Evolutionary conservation across 2,888 invertebrate species (phyloP).

Genomic region (Sabatieria punctata): DNA sequence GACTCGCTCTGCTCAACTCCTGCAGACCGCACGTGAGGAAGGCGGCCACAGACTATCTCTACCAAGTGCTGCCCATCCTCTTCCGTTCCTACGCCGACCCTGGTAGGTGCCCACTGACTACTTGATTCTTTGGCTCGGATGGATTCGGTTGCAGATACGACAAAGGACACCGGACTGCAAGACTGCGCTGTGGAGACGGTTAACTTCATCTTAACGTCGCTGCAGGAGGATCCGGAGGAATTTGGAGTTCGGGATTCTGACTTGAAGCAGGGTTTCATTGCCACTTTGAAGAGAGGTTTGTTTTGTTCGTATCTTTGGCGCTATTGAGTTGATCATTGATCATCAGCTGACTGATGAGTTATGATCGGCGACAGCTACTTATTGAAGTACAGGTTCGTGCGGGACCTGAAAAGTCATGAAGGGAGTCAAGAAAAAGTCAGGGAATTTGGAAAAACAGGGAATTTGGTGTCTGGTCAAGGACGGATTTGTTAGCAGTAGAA

Average conservation of each 20-base stretch:
- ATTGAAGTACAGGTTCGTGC: too few relatives aligned
- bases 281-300: slow-evolving; percentile 49
- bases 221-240: slow-evolving; percentile 33
- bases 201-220: slow-evolving; percentile 56
- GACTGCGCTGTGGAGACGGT: slow-evolving; percentile 75
- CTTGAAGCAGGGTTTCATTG: slow-evolving; percentile 59
- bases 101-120: slow-evolving; percentile 33
- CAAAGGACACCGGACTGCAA: slow-evolving; percentile 49
- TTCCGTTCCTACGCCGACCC: slow-evolving; percentile 68
- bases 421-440: too few relatives aligned
- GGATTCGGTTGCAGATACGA: slow-evolving; percentile 4
- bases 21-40: slow-evolving; percentile 54
- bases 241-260: slow-evolving; percentile 49
- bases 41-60: slow-evolving; percentile 58
- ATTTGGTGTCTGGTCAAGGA: too few relatives aligned
- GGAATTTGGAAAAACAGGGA: too few relatives aligned
- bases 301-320: background rate
- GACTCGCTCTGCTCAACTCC: slow-evolving; percentile 64
- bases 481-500: too few relatives aligned
- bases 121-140: background rate
- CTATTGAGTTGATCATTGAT: background rate
- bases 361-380: too few relatives aligned
- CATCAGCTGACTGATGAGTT: too few relatives aligned
- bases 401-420: too few relatives aligned
- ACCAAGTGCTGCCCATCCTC: slow-evolving; percentile 62